Base-by-base conservation (phyloP, 2,888 invertebrate genomes). In the Galeruca laticollis region DNA sequence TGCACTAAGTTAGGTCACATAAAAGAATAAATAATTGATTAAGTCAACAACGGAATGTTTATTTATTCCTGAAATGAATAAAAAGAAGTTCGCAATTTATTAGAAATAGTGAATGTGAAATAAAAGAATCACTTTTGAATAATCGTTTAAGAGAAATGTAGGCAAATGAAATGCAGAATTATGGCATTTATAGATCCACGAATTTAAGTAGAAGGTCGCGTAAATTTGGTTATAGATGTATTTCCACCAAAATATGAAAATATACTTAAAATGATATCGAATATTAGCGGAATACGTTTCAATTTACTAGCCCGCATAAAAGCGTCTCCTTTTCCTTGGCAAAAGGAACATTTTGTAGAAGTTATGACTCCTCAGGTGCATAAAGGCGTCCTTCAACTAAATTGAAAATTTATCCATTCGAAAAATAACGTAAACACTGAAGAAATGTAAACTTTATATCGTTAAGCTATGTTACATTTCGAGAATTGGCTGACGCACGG, bases 401-500 rank as follows among this genome's bases (percentile, higher is more conserved):
- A 68, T 68, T 63, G 62, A 63, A 68, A 68, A 68, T 37, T 57
- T 59, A 62, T 37, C 40, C 63, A 57, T 68, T 57, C 37, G 62
- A 62, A 57, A 62, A 68, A 62, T 56, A 61, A 51, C 60, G 35
- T 54, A 56, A 56, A 57, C 64, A 37, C 35, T 47, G 69, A 56
- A 65, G 59, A 49, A 54, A 64, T 60, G 56, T 69, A 52, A 68
- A 71, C 63, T 70, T 70, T 49, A 67, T 63, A 54, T 63, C 56
- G 68, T 63, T 68, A 63, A 68, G 63, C 60, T 67, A 43, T 43
- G 60, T 33, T 54, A 61, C 68, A 49, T 69, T 70, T 66, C 49
- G 61, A 49, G 68, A 59, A 60, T 67, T 68, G 60, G 68, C 68
- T 68, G 71, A 68, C 68, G 63, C 67, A 54, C 35, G 63, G 31